phyloP scores from a whole-genome alignment of 2,797 vertebrate species.

The Xiphophorus birchmanni region DNA sequence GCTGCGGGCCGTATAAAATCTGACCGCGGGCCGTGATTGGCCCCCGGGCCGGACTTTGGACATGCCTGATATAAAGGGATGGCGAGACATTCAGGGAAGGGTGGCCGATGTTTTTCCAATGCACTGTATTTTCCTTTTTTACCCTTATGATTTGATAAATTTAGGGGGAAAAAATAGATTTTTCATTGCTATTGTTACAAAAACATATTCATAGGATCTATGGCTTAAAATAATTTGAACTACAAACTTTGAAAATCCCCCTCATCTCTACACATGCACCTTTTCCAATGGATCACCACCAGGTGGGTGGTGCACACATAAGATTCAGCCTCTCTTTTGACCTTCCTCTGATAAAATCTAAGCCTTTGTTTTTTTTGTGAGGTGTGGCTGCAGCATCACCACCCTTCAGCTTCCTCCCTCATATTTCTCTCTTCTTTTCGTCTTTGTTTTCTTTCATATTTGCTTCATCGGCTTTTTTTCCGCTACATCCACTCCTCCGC shows the following conservation, averaged over 20 bases:
- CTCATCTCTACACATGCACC: background rate
- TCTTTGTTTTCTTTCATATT: background rate
- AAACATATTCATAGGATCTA: background rate
- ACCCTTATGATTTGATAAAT: background rate
- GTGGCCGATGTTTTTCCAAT: background rate
- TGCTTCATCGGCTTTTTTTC: conserved; percentile 8
- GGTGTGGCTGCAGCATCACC: conserved; percentile 53
- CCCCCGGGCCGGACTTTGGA: no score
- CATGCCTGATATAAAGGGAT: no score
- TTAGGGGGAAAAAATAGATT: background rate
- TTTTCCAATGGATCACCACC: conserved; percentile 19
- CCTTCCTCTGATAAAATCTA: conserved; percentile 17
- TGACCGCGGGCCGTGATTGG: no score
- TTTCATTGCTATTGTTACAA: background rate
- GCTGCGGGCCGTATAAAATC: no score
- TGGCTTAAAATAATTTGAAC: background rate
- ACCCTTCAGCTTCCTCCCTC: conserved; percentile 23
- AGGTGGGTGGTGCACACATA: conserved; percentile 41
- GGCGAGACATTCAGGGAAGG: no score
- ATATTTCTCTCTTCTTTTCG: conserved; percentile 3
- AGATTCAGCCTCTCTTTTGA: conserved; percentile 33
- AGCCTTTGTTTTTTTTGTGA: conserved; percentile 63
- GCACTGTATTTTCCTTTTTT: background rate
- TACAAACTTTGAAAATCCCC: background rate
- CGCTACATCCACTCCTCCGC: conserved; percentile 52